A percentile compares a stretch with the other conserved stretches of the same genome.
Conservation (phyloP, 1,140 invertebrate species). For the Drepana arcuata region DNA sequence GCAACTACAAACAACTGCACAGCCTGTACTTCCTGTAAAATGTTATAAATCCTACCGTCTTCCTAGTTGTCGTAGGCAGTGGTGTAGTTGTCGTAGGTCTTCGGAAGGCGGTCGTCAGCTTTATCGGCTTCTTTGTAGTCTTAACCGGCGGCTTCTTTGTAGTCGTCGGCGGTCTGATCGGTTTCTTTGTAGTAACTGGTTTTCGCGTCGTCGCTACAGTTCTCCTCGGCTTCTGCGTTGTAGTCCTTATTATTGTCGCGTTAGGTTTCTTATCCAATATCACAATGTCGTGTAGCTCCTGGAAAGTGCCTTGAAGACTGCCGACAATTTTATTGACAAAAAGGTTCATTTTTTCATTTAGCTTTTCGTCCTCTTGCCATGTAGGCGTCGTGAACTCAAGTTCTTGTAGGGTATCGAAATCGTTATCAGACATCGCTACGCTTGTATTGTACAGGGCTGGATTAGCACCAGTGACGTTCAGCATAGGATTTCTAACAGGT, state of each 20-base stretch:
- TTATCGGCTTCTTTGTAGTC: constrained; percentile 27
- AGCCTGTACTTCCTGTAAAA: neutral
- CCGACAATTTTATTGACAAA: constrained; percentile 88
- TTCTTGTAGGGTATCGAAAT: constrained; percentile 64
- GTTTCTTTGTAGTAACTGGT: constrained; percentile 43
- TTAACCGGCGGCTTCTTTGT: constrained; percentile 21
- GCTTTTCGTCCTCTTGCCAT: constrained; percentile 78
- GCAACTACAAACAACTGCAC: too few relatives aligned
- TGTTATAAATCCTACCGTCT: constrained; percentile 33
- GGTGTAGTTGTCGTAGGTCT: constrained; percentile 46
- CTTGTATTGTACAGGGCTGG: constrained; percentile 73
- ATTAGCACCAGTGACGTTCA: constrained; percentile 77
- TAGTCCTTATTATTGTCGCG: constrained; percentile 33
- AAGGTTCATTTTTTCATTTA: constrained; percentile 84
- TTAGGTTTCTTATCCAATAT: constrained; percentile 73
- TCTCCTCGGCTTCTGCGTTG: constrained; percentile 41
- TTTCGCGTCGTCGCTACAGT: constrained; percentile 64
- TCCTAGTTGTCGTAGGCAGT: constrained; percentile 64
- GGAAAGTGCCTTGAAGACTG: constrained; percentile 85
- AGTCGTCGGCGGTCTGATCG: constrained; percentile 40
- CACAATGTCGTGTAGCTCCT: constrained; percentile 84
- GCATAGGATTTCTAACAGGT: constrained; percentile 85
- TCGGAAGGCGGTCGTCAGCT: constrained; percentile 23
- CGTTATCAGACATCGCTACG: constrained; percentile 61
- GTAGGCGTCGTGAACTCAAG: constrained; percentile 80